Conservation (phyloP, 2,888 invertebrate genomes). For the Litoditis marina region DNA sequence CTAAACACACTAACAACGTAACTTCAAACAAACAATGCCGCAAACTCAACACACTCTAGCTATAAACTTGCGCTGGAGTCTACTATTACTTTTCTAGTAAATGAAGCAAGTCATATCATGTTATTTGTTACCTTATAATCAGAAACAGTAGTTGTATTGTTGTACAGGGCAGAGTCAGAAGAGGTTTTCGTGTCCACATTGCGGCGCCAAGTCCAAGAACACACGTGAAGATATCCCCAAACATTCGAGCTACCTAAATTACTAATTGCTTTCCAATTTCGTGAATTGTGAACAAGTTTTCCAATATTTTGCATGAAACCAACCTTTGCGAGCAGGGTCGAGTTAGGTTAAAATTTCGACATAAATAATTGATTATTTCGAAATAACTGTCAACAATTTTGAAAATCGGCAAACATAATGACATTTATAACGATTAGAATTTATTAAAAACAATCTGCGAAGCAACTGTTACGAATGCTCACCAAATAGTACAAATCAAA, state of each 20-base stretch:
- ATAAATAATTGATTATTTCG: not conserved
- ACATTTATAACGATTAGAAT: too few species aligned
- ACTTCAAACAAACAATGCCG: too few species aligned
- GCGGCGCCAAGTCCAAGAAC: slow-evolving; percentile 50
- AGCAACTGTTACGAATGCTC: too few species aligned
- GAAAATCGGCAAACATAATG: too few species aligned
- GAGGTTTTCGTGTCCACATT: slow-evolving; percentile 49
- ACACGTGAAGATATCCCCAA: slow-evolving; percentile 50
- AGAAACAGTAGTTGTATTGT: slow-evolving; percentile 44
- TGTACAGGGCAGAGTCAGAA: slow-evolving; percentile 44
- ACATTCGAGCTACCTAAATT: slow-evolving; percentile 42
- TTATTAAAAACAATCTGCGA: too few species aligned
- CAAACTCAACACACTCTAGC: too few species aligned
- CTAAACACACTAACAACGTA: too few species aligned
- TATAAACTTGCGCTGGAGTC: too few species aligned
- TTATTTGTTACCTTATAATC: slow-evolving; percentile 30
- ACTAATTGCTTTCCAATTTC: not conserved
- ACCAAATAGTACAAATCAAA: slow-evolving; percentile 43
- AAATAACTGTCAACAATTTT: too few species aligned
- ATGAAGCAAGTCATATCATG: too few species aligned
- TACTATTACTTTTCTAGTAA: too few species aligned
- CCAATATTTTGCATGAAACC: not conserved
- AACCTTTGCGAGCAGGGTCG: not conserved
- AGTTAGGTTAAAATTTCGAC: not conserved
- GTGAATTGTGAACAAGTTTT: not conserved